Base-by-base conservation (phyloP, 2,888 invertebrate species). In the Galeopsomyia nigrocyanea region DNA sequence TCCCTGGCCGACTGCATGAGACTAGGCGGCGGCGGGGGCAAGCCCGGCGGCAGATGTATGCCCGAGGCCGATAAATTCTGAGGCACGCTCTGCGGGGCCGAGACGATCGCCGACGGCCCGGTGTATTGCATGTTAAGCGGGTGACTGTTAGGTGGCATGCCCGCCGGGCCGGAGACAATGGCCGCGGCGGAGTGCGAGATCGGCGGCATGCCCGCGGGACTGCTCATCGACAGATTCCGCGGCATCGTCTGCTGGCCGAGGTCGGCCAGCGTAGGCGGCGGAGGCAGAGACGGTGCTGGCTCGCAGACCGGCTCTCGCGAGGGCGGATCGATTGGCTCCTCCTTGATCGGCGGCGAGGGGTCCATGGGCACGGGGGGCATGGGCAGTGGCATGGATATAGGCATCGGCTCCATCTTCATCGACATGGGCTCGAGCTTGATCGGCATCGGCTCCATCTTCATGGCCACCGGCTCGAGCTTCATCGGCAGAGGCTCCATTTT, bases 61-160 rank as follows among this genome's bases (percentile, higher is more conserved):
- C 73, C 79, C 46, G 83, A 68, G 2, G 75, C 62, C 5, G 75
- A 71, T 80, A 86, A 75, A 68, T 86, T 86, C 63, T 85, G 84
- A 26, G 86, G 85, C 70, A 86, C 78, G 22, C 80, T 84, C 71
- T 86, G 86, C 22, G 82, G 80, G 3, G 82, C 80, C 51, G 82
- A 80, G 19, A 83, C 79, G 53, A 78, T 82, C 47, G 82, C 80
- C 13, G 83, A 79, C 55, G 78, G 81, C 3, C 78, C 76, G 21
- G 80, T 61, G 63, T 86, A 86, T 66, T 86, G 86, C 83, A 86
- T 84, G 64, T 83, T 86, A 16, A 86, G 73, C 13, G 84, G 82
- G 63, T 83, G 67, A 10, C 80, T 79, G 26, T 68, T 73, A 2
- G 73, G 67, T 61, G 58, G 77, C n/a, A 46, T 22, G 19, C 68